phyloP scores from a whole-genome alignment of 2,888 invertebrate genomes.

The Graphium colonna region DNA sequence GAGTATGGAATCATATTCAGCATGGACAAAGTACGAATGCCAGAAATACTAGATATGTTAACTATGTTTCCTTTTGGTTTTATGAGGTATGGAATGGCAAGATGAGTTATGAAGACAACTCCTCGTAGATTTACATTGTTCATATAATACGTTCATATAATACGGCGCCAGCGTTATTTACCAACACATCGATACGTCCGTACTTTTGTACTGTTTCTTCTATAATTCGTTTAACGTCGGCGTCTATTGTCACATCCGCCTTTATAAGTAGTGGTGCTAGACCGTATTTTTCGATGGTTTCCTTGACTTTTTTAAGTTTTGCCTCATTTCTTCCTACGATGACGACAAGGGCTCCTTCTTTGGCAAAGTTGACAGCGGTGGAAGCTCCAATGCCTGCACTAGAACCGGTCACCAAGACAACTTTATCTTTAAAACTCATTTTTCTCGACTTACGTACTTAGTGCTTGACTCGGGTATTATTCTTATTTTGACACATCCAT shows the following conservation, averaged over 20 bases:
- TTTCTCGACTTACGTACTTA: too few species aligned
- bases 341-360: conserved; percentile 79
- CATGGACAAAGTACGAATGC: conserved; percentile 42
- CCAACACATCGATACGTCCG: conserved; percentile 42
- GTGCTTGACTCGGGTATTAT: too few species aligned
- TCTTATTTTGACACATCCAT: too few species aligned
- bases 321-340: conserved; percentile 82
- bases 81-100: too few species aligned
- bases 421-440: too few species aligned
- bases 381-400: too few species aligned
- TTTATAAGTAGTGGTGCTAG: conserved; percentile 34
- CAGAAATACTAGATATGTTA: conserved; percentile 44
- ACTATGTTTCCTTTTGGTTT: conserved; percentile 45
- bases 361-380: conserved; percentile 81
- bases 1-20: conserved; percentile 65
- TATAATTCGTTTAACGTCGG: conserved; percentile 33
- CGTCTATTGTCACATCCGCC: conserved; percentile 43
- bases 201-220: conserved; percentile 35
- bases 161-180: conserved; percentile 45
- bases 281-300: conserved; percentile 29
- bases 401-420: conserved; percentile 79
- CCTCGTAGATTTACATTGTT: too few species aligned
- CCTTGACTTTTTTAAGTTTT: conserved; percentile 79
- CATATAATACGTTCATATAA: conserved; percentile 40
- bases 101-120: too few species aligned